phyloP scores from a whole-genome alignment of 92 coral and sea anemone genomes.

The Siderastrea radians region DNA sequence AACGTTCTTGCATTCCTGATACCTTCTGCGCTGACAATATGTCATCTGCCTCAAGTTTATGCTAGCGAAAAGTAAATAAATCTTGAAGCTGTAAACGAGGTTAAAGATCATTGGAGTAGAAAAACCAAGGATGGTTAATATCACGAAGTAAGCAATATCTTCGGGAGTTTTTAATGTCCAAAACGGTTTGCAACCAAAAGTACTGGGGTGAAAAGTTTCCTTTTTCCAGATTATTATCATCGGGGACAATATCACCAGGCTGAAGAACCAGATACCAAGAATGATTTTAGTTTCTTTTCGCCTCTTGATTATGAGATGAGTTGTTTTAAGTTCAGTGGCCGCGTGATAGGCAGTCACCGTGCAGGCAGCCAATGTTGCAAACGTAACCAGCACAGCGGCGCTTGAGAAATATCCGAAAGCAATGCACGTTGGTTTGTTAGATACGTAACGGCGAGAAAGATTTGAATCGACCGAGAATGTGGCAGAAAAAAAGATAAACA shows the following conservation, averaged over 20 bases:
- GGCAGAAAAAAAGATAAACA: background rate
- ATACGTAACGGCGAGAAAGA: background rate
- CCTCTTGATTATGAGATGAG: background rate
- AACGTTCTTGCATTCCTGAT: background rate
- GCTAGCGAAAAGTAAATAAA: background rate
- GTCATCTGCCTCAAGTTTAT: background rate
- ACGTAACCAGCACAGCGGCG: background rate
- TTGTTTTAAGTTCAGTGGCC: background rate
- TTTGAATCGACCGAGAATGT: background rate
- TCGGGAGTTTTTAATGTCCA: background rate
- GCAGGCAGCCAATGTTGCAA: slow-evolving; percentile 1
- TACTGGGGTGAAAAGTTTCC: background rate
- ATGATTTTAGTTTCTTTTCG: background rate
- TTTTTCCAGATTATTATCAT: background rate
- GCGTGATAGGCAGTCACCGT: background rate
- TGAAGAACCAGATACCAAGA: background rate
- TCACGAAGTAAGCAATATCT: slow-evolving; percentile 15
- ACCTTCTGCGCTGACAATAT: background rate
- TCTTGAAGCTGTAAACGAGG: slow-evolving; percentile 8
- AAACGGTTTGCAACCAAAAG: background rate
- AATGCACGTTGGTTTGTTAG: background rate
- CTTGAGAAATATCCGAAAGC: background rate
- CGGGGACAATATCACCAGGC: background rate
- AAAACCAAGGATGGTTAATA: background rate
- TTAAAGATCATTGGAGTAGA: background rate